These are phyloP conservation scores for Nasonovia ribisnigri DNA, from an alignment of 2,888 invertebrate species.

Conservation along the genomic window DNA sequence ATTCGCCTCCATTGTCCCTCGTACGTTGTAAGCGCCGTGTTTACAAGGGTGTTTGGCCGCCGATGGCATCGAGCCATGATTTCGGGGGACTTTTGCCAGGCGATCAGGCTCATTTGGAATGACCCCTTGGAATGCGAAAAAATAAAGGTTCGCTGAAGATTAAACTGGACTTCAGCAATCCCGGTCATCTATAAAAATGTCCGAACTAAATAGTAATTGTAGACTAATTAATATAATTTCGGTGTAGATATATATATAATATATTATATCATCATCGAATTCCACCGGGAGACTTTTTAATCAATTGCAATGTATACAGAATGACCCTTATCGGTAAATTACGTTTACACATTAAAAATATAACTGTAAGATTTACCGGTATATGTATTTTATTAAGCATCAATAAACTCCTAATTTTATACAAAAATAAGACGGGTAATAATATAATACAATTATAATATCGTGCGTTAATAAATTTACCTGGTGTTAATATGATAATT, in stretches of 20 bases:
- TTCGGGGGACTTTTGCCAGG: constrained; percentile 62
- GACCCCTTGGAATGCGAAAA: constrained; percentile 56
- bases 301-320: neutral
- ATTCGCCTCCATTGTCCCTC: constrained; percentile 48
- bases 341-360: neutral
- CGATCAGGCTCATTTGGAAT: constrained; percentile 54
- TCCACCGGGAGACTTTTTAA: neutral
- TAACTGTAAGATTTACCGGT: neutral
- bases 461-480: neutral
- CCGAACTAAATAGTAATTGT: neutral
- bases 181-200: constrained; percentile 23
- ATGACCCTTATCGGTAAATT: neutral
- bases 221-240: neutral
- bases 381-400: neutral
- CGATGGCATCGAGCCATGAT: constrained; percentile 60
- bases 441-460: neutral
- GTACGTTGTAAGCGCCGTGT: constrained; percentile 60
- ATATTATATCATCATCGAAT: neutral
- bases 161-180: constrained; percentile 51
- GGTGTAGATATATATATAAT: neutral
- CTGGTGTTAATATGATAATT: neutral
- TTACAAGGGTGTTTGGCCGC: constrained; percentile 63
- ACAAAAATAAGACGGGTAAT: neutral
- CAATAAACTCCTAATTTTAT: neutral
- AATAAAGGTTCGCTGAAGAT: constrained; percentile 48